Evolutionary conservation across 2,888 invertebrate genomes (phyloP).

Genomic region (Odontocerum albicorne): DNA sequence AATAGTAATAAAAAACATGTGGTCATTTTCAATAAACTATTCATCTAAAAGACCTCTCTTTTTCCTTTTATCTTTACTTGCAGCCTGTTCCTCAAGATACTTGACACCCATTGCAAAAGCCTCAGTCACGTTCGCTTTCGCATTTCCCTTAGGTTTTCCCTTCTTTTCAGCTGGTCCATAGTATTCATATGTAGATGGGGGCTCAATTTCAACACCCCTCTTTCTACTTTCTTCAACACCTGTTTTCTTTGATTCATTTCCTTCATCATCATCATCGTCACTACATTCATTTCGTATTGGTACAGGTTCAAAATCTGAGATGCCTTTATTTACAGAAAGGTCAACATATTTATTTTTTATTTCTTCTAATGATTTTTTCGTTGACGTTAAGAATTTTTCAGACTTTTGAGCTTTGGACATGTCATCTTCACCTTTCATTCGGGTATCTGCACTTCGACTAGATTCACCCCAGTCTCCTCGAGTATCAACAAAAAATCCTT

Average conservation of each 20-base stretch:
- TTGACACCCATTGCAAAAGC: constrained; percentile 52
- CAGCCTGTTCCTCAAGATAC: constrained; percentile 44
- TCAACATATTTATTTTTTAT: constrained; percentile 36
- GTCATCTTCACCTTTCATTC: background rate
- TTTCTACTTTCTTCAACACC: constrained; percentile 24
- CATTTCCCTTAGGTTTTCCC: constrained; percentile 12
- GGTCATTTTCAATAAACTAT: too few species aligned
- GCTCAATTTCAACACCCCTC: constrained; percentile 60
- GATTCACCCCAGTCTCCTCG: constrained; percentile 23
- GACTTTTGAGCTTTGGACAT: too few species aligned
- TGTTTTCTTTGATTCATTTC: background rate
- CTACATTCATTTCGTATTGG: constrained; percentile 27
- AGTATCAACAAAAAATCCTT: constrained; percentile 42
- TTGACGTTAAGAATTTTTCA: background rate
- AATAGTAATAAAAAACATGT: too few species aligned
- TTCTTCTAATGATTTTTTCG: constrained; percentile 18
- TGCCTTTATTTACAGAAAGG: constrained; percentile 20
- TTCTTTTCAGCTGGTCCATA: constrained; percentile 52
- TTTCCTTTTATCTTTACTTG: constrained; percentile 43
- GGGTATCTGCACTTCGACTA: background rate
- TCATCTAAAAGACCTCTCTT: constrained; percentile 46
- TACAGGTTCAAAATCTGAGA: constrained; percentile 17
- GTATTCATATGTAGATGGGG: constrained; percentile 67
- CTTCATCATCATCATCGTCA: constrained; percentile 7
- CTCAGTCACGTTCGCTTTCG: constrained; percentile 46